Conservation (phyloP, 2,888 invertebrate species). For the Drosophila peninsularis region DNA sequence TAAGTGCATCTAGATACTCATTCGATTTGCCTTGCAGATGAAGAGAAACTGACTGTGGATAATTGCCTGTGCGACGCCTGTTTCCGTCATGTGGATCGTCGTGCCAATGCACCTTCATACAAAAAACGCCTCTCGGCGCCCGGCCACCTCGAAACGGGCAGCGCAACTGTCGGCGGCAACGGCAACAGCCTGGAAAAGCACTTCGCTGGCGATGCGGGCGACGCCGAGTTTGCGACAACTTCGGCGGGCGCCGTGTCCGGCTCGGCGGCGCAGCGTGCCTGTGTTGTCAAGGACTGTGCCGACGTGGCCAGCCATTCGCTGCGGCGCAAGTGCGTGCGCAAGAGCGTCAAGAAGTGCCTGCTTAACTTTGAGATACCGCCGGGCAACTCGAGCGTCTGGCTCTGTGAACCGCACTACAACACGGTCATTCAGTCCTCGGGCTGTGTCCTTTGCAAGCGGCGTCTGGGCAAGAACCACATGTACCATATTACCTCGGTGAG, state of each 20-base stretch:
- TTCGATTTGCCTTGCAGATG: conserved; percentile 85
- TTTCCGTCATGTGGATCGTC: conserved; percentile 93
- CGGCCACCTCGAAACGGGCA: conserved; percentile 73
- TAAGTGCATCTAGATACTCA: neutral
- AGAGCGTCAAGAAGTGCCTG: conserved; percentile 88
- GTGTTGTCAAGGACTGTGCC: conserved; percentile 88
- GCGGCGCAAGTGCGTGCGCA: conserved; percentile 90
- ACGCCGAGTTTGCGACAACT: conserved; percentile 37
- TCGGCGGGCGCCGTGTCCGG: conserved; percentile 27
- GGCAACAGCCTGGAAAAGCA: conserved; percentile 47
- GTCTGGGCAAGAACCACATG: conserved; percentile 91
- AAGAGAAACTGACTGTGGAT: conserved; percentile 92
- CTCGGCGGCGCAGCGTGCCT: conserved; percentile 76
- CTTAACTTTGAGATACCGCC: conserved; percentile 88
- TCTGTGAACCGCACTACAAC: conserved; percentile 89
- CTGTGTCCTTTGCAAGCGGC: conserved; percentile 91
- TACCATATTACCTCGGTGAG: conserved; percentile 88
- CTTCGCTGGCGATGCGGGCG: conserved; percentile 41
- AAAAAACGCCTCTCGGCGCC: conserved; percentile 86
- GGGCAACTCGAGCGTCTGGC: conserved; percentile 86
- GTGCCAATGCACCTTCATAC: conserved; percentile 90
- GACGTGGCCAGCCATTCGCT: conserved; percentile 88
- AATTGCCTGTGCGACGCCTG: conserved; percentile 95
- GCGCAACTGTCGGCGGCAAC: conserved; percentile 5
- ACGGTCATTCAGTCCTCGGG: conserved; percentile 90